Conservation (phyloP, 2,113 vertebrate genomes). For the Actenoides lindsayi region DNA sequence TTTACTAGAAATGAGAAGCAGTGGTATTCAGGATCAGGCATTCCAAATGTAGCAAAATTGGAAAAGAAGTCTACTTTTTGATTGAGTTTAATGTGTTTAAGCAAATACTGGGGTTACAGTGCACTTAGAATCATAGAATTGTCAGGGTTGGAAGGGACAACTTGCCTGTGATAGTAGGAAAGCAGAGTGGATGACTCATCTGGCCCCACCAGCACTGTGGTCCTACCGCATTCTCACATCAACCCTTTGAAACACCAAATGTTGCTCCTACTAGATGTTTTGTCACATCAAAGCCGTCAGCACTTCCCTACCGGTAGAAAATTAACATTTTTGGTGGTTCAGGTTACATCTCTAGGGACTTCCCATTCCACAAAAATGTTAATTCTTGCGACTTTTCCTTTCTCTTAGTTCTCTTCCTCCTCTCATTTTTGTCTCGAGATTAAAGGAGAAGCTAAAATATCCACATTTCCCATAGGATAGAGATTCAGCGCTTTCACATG, state of each 20-base stretch:
- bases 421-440: constrained; percentile 22
- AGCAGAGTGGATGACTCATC: background rate
- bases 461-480: background rate
- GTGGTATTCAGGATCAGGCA: background rate
- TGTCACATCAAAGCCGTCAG: constrained; percentile 38
- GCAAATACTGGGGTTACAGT: background rate
- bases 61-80: background rate
- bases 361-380: constrained; percentile 5
- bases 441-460: constrained; percentile 18
- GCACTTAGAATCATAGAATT: no score
- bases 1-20: background rate
- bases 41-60: background rate
- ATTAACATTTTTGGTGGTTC: constrained; percentile 25
- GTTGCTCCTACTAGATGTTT: background rate
- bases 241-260: background rate
- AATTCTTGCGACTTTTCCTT: constrained; percentile 50
- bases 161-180: background rate
- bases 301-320: constrained; percentile 15
- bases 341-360: background rate
- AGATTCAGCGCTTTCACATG: background rate
- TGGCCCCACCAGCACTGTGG: background rate
- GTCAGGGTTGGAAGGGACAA: no score
- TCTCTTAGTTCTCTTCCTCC: background rate
- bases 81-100: background rate
- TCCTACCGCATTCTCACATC: background rate